A percentile compares a stretch with the other conserved stretches of the same genome.
Evolutionary conservation across 2,113 vertebrate species (phyloP).

Genomic region (Lepisosteus osseus): DNA sequence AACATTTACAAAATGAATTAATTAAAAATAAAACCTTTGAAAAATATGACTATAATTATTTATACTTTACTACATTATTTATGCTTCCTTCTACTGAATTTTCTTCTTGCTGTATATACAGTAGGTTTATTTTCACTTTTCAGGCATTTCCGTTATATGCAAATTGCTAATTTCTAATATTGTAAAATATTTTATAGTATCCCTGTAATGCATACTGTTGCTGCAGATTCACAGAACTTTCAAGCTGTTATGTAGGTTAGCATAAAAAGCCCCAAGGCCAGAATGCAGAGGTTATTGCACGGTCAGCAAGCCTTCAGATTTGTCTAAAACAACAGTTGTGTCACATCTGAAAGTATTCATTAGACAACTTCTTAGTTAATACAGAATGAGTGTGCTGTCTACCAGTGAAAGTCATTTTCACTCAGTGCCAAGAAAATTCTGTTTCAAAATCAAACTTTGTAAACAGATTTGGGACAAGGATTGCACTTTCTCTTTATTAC

Average conservation of each 20-base stretch:
- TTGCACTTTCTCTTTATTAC: no score
- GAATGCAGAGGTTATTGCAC: slow-evolving; percentile 64
- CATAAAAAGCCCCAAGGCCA: slow-evolving; percentile 45
- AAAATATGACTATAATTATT: no score
- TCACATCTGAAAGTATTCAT: slow-evolving; percentile 40
- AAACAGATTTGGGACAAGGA: no score
- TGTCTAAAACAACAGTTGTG: slow-evolving; percentile 34
- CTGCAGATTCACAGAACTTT: slow-evolving; percentile 16
- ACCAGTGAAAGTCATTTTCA: slow-evolving; percentile 38
- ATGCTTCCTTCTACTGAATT: no score
- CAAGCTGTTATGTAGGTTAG: slow-evolving; percentile 61
- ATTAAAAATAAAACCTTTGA: no score
- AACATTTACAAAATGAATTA: no score
- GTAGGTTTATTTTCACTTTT: no score
- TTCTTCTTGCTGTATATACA: no score
- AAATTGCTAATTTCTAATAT: no score
- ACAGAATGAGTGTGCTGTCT: slow-evolving; percentile 62
- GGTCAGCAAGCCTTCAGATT: slow-evolving; percentile 58
- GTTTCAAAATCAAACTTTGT: not conserved
- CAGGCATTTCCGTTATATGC: no score
- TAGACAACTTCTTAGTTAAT: slow-evolving; percentile 42
- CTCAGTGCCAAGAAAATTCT: not conserved
- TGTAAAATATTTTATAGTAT: no score
- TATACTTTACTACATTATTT: no score
- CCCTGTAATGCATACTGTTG: not conserved